These are phyloP conservation scores for Drosophila incognita DNA, from an alignment of 2,888 invertebrate genomes.

Conservation along the genomic window DNA sequence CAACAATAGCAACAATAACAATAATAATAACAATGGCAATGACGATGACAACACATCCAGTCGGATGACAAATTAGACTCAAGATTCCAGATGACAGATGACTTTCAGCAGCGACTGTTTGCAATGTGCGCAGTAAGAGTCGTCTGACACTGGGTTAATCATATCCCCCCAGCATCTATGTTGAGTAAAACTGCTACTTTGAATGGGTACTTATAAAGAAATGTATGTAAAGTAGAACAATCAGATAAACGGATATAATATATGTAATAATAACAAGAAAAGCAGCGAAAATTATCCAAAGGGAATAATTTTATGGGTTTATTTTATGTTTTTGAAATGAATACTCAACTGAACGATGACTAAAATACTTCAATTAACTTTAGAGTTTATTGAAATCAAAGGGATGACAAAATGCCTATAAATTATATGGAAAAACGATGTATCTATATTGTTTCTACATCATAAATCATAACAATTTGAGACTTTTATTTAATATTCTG, in stretches of 20 bases:
- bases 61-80: constrained; percentile 38
- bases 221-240: background rate
- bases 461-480: background rate
- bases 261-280: background rate
- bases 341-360: background rate
- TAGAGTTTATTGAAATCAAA: background rate
- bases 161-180: constrained; percentile 12
- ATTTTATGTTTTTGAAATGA: background rate
- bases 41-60: constrained; percentile 36
- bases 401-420: background rate
- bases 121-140: constrained; percentile 5
- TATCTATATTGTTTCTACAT: background rate
- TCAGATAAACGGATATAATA: background rate
- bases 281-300: background rate
- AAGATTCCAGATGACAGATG: constrained; percentile 32
- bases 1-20: background rate
- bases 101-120: constrained; percentile 7
- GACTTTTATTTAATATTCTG: background rate
- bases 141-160: constrained; percentile 22
- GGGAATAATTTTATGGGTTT: background rate
- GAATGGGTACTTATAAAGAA: background rate
- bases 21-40: constrained; percentile 33
- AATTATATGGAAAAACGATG: background rate
- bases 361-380: background rate
- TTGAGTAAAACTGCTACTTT: background rate